Conservation (phyloP, 2,888 invertebrate genomes). For the Parnassius glacialis region DNA sequence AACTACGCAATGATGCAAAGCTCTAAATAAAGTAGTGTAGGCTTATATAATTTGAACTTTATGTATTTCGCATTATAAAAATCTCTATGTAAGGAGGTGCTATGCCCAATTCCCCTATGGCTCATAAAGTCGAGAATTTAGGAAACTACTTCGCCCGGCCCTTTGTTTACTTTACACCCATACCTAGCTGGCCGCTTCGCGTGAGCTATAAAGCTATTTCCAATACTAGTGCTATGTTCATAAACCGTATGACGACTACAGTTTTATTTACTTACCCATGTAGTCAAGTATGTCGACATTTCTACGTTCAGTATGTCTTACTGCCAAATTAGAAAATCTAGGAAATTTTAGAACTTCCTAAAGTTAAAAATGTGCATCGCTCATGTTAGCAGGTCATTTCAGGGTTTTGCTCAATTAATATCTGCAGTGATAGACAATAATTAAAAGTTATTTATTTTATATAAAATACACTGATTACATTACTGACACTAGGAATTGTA, state of each 20-base stretch:
- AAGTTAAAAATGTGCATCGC: too few species aligned
- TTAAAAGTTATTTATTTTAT: too few species aligned
- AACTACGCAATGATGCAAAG: too few species aligned
- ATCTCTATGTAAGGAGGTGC: constrained; percentile 31
- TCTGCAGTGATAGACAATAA: too few species aligned
- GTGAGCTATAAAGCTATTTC: constrained; percentile 33
- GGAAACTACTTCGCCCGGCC: constrained; percentile 55
- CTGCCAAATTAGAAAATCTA: too few species aligned
- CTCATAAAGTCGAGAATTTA: constrained; percentile 64
- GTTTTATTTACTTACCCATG: not conserved
- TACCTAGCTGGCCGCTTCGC: constrained; percentile 36
- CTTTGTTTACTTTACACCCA: constrained; percentile 58
- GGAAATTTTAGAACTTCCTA: too few species aligned
- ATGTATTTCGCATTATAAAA: constrained; percentile 14
- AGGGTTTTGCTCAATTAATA: too few species aligned
- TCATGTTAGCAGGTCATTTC: too few species aligned
- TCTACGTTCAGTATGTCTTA: too few species aligned
- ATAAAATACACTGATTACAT: too few species aligned
- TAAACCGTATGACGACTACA: constrained; percentile 4
- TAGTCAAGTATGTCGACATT: not conserved
- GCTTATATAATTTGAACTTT: not conserved
- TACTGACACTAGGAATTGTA: too few species aligned
- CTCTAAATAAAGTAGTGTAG: too few species aligned
- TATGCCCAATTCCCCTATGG: constrained; percentile 55
- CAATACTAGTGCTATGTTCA: constrained; percentile 25